Conservation (phyloP, 2,888 invertebrate genomes). For the Lithosia quadra region DNA sequence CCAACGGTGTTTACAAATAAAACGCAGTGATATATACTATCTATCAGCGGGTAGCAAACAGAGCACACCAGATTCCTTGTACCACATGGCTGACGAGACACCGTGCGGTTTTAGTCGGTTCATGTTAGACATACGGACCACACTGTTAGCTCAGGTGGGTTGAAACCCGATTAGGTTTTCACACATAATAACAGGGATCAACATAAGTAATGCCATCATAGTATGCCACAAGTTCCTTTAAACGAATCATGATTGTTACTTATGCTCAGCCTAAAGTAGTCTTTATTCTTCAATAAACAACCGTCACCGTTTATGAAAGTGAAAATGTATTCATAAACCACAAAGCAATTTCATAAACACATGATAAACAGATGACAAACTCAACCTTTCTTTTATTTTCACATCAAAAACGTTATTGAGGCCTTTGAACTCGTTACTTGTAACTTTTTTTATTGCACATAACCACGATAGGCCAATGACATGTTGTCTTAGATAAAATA, state of each 20-base stretch:
- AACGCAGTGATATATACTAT: not conserved
- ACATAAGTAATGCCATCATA: not conserved
- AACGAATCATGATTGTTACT: not conserved
- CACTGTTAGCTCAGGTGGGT: no score
- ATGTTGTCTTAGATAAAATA: constrained; percentile 5
- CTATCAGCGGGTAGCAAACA: no score
- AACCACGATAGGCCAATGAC: constrained; percentile 25
- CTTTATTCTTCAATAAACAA: not conserved
- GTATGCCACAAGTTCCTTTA: not conserved
- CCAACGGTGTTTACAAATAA: not conserved
- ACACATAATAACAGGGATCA: no score
- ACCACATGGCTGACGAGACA: no score
- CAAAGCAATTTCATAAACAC: constrained; percentile 3
- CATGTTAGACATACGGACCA: no score
- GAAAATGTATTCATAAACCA: not conserved
- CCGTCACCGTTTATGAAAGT: not conserved
- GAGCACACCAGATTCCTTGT: no score
- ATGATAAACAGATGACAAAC: constrained; percentile 6
- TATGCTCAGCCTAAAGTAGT: no score
- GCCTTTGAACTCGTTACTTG: constrained; percentile 9
- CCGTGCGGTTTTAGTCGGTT: no score
- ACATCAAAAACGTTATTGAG: not conserved
- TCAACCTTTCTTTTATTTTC: constrained; percentile 19
- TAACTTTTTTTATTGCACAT: constrained; percentile 31
- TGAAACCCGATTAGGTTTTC: no score